Evolutionary conservation across 92 coral and sea anemone species (phyloP).

Genomic region (Desmophyllum pertusum): DNA sequence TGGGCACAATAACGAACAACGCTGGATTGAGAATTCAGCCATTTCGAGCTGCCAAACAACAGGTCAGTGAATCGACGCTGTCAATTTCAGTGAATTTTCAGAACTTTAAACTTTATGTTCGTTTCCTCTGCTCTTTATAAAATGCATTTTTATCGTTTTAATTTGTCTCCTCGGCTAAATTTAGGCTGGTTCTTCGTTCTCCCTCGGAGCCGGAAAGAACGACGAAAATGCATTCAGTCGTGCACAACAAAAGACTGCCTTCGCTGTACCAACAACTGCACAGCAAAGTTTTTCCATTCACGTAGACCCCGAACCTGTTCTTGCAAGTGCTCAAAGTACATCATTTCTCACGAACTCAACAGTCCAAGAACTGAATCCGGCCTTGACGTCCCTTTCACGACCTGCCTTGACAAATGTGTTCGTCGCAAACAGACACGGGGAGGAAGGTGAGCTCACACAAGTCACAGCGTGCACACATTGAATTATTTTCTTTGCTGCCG

Average conservation of each 20-base stretch:
- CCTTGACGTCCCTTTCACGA: slow-evolving; percentile 91
- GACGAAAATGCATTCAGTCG: slow-evolving; percentile 90
- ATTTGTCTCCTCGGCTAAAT: slow-evolving; percentile 23
- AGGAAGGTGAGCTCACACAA: slow-evolving; percentile 9
- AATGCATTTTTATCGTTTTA: neutral
- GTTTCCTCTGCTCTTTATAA: neutral
- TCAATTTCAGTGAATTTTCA: slow-evolving; percentile 13
- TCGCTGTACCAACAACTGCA: slow-evolving; percentile 69
- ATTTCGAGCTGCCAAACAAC: slow-evolving; percentile 90
- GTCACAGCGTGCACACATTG: neutral
- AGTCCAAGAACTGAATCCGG: slow-evolving; percentile 77
- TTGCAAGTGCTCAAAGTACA: slow-evolving; percentile 50
- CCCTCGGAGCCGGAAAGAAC: slow-evolving; percentile 68
- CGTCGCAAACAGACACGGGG: slow-evolving; percentile 49
- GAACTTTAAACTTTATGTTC: slow-evolving; percentile 7
- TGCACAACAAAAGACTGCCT: slow-evolving; percentile 72
- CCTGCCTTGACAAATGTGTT: slow-evolving; percentile 92
- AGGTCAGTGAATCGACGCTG: slow-evolving; percentile 35
- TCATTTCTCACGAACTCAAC: slow-evolving; percentile 17
- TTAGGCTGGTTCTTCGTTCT: slow-evolving; percentile 67
- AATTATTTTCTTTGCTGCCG: neutral
- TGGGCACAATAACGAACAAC: slow-evolving; percentile 96
- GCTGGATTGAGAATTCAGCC: slow-evolving; percentile 92
- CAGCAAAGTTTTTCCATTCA: slow-evolving; percentile 85
- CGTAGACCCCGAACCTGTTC: slow-evolving; percentile 71